phyloP scores from a whole-genome alignment of 2,888 invertebrate species.

The Lysandra coridon region DNA sequence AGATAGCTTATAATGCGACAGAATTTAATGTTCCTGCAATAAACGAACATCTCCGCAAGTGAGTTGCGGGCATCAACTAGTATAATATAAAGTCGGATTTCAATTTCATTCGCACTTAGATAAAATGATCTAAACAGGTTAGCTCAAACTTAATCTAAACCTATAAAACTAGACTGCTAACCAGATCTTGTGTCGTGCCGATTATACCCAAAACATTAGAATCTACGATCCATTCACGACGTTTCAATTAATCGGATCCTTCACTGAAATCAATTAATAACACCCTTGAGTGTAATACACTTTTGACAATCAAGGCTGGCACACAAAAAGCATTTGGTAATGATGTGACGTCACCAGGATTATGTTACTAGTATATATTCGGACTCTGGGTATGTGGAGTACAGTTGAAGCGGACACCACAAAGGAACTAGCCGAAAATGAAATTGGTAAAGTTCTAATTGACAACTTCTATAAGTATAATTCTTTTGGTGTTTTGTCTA shows the following conservation, averaged over 20 bases:
- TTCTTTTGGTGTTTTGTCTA: too few species aligned
- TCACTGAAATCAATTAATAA: constrained; percentile 48
- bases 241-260: constrained; percentile 21
- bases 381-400: constrained; percentile 52
- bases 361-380: constrained; percentile 66
- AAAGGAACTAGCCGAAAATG: constrained; percentile 54
- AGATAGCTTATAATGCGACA: too few species aligned
- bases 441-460: constrained; percentile 63
- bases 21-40: too few species aligned
- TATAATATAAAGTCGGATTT: background rate
- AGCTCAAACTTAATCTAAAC: background rate
- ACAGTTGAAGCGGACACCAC: constrained; percentile 53
- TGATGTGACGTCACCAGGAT: constrained; percentile 62
- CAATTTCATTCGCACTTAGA: background rate
- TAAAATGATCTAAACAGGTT: background rate
- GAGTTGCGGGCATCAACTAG: background rate
- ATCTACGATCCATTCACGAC: constrained; percentile 3
- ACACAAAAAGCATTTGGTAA: constrained; percentile 57
- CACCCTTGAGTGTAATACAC: constrained; percentile 54
- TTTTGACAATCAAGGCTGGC: constrained; percentile 64
- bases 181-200: background rate
- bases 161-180: background rate
- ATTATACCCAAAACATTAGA: constrained; percentile 37
- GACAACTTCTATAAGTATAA: too few species aligned
- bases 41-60: too few species aligned